phyloP scores from a whole-genome alignment of 2,888 invertebrate species.

The Tipula helvola region DNA sequence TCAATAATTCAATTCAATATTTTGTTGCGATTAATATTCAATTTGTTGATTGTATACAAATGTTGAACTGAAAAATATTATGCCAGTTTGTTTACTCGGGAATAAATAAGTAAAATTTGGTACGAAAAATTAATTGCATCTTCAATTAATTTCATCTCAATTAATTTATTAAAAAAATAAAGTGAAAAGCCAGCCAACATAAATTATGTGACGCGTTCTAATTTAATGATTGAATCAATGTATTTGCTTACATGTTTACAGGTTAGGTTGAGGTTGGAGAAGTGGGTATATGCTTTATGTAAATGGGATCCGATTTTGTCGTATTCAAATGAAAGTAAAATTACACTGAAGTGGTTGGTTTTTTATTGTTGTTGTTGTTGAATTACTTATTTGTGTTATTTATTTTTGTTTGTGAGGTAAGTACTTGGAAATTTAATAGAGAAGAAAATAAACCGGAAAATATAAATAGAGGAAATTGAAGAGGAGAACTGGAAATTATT shows the following conservation, averaged over 20 bases:
- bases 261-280: not conserved
- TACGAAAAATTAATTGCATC: not conserved
- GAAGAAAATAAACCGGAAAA: not conserved
- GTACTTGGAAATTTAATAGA: not conserved
- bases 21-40: not conserved
- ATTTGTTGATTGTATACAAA: not conserved
- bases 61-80: not conserved
- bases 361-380: not conserved
- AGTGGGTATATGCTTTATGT: not conserved
- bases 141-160: not conserved
- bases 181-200: not conserved
- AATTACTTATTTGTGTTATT: too few species aligned
- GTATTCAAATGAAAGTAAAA: not conserved
- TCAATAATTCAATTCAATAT: not conserved
- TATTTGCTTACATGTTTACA: not conserved
- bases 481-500: not conserved
- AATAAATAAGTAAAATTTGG: not conserved
- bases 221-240: slow-evolving; percentile 10
- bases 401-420: not conserved
- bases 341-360: not conserved
- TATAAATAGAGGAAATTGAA: not conserved
- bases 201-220: slow-evolving; percentile 5
- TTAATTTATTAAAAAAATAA: not conserved
- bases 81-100: not conserved
- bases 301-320: not conserved